Percentiles rank a stretch among this genome's conserved stretches.
These are phyloP conservation scores for Plutella xylostella DNA, from an alignment of 2,888 invertebrate genomes.

Conservation along the genomic window DNA sequence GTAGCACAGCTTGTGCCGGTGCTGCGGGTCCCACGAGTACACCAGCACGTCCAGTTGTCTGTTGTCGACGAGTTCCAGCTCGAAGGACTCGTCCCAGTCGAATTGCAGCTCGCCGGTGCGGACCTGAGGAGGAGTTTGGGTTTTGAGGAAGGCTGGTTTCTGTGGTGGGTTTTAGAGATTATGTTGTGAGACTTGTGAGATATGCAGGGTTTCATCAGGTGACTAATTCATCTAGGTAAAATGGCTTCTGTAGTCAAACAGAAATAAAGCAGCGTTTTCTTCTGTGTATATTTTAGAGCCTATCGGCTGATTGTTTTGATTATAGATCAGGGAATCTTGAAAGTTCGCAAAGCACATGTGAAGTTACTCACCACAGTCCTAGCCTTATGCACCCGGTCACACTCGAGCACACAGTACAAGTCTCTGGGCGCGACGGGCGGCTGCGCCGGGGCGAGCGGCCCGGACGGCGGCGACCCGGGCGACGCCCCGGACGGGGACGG, in stretches of 20 bases:
- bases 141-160: too few relatives aligned
- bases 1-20: conserved; percentile 95
- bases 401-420: conserved; percentile 97
- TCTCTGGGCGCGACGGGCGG: conserved; percentile 74
- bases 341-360: too few relatives aligned
- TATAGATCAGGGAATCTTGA: background rate
- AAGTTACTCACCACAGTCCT: conserved; percentile 81
- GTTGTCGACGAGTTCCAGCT: conserved; percentile 94
- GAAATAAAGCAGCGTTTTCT: too few relatives aligned
- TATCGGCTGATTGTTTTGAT: background rate
- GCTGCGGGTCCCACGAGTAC: conserved; percentile 99
- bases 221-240: too few relatives aligned
- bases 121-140: conserved; percentile 69
- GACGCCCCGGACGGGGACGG: conserved; percentile 77
- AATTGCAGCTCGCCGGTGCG: conserved; percentile 96
- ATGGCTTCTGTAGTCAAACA: too few relatives aligned
- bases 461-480: conserved; percentile 78
- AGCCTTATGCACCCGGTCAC: conserved; percentile 96
- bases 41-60: conserved; percentile 95
- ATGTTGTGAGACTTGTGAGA: too few relatives aligned
- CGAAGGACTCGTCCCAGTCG: conserved; percentile 99
- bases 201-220: too few relatives aligned
- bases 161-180: too few relatives aligned
- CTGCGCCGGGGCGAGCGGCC: conserved; percentile 63
- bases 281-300: background rate